Evolutionary conservation across 2,797 vertebrate species (phyloP).

Genomic region (Acanthurus tractus): DNA sequence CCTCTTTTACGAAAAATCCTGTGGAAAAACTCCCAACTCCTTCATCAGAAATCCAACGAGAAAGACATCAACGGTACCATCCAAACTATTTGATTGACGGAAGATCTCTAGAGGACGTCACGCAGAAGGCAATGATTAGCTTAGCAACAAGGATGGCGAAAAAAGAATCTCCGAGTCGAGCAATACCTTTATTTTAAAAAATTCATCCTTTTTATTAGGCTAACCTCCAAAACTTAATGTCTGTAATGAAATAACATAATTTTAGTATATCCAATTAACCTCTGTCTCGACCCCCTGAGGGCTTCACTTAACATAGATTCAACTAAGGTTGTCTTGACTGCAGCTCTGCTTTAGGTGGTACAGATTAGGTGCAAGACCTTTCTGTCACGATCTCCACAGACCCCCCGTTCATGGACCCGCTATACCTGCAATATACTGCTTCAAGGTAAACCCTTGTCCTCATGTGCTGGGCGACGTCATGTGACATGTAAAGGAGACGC

Average conservation of each 20-base stretch:
- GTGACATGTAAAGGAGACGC: conserved; percentile 25
- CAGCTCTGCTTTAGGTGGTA: conserved; percentile 67
- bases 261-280: conserved; percentile 84
- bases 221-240: conserved; percentile 77
- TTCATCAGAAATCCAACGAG: not conserved
- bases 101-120: conserved; percentile 15
- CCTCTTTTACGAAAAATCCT: not conserved
- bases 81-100: conserved; percentile 42
- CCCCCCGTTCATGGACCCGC: conserved; percentile 7
- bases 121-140: conserved; percentile 30
- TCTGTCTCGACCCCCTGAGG: conserved; percentile 80
- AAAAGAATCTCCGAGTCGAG: conserved; percentile 40
- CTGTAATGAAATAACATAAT: conserved; percentile 81
- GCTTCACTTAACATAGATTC: conserved; percentile 81
- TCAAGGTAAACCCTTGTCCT: conserved; percentile 28
- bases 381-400: conserved; percentile 12
- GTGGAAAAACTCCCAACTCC: conserved; percentile 3
- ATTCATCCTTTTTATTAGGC: conserved; percentile 68
- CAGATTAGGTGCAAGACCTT: conserved; percentile 55
- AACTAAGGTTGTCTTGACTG: conserved; percentile 63
- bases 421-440: not conserved
- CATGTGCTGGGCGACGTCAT: conserved; percentile 5
- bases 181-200: conserved; percentile 62
- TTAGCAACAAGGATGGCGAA: conserved; percentile 40
- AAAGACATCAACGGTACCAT: conserved; percentile 7